Conservation (phyloP, 2,113 vertebrate genomes). For the Setophaga coronata region DNA sequence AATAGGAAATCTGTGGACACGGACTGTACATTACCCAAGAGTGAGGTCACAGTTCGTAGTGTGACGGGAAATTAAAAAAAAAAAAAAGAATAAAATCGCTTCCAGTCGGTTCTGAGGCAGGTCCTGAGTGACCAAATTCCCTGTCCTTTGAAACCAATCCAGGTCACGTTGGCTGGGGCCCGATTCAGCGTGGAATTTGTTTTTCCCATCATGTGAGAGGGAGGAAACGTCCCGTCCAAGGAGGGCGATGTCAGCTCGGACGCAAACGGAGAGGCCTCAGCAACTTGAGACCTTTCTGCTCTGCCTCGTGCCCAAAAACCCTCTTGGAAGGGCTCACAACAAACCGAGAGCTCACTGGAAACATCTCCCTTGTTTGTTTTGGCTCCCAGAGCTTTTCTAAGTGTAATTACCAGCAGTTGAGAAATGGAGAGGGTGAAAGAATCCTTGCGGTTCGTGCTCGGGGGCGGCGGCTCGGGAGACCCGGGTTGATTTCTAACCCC, state of each 20-base stretch:
- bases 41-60: not conserved
- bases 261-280: not conserved
- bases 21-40: not conserved
- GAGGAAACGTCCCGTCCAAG: not conserved
- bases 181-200: not conserved
- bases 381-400: conserved; percentile 6
- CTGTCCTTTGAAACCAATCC: not conserved
- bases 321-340: not conserved
- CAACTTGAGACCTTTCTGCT: not conserved
- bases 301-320: not conserved
- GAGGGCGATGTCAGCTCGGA: not conserved
- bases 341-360: conserved; percentile 23
- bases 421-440: not conserved
- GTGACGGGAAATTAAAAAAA: not conserved
- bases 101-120: not conserved
- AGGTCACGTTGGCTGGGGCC: not conserved
- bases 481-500: not conserved
- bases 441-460: not conserved
- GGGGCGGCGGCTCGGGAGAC: not conserved
- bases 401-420: not conserved
- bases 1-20: not conserved
- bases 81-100: not conserved
- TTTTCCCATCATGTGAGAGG: conserved; percentile 20
- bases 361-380: conserved; percentile 28
- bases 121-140: not conserved